Percentiles rank a stretch among this genome's conserved stretches.
Evolutionary conservation across 1,140 invertebrate genomes (phyloP).

Genomic region (Hyphantria cunea): DNA sequence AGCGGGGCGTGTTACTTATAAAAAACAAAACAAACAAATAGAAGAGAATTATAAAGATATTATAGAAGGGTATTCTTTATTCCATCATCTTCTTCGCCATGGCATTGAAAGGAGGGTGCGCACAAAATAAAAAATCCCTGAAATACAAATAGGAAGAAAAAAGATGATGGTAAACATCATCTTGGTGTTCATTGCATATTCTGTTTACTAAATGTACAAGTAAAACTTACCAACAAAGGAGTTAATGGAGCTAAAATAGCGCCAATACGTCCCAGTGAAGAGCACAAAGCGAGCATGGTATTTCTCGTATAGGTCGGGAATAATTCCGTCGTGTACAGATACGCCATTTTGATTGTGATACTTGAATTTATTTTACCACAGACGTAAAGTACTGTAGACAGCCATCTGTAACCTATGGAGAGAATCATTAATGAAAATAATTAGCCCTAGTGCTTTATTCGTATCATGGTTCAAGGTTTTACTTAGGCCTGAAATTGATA

Average conservation of each 20-base stretch:
- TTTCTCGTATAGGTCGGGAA: constrained; percentile 47
- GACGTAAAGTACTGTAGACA: constrained; percentile 10
- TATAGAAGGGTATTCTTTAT: too few species aligned
- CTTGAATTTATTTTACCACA: constrained; percentile 5
- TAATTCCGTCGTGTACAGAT: constrained; percentile 11
- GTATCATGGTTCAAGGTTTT: not conserved
- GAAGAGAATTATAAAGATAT: too few species aligned
- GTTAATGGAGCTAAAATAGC: constrained; percentile 35
- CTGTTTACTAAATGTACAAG: not conserved
- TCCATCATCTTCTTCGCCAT: too few species aligned
- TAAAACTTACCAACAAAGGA: constrained; percentile 73
- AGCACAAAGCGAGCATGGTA: constrained; percentile 85
- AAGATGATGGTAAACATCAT: not conserved
- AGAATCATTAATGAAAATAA: not conserved
- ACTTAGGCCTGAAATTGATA: too few species aligned
- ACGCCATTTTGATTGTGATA: not conserved
- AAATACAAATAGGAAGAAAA: too few species aligned
- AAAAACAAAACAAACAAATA: too few species aligned
- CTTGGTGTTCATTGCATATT: not conserved
- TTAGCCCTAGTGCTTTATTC: not conserved
- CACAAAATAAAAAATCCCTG: too few species aligned
- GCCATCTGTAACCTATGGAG: constrained; percentile 5
- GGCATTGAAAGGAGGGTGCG: too few species aligned
- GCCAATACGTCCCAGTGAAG: constrained; percentile 82
- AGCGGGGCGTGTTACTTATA: too few species aligned